Conservation (phyloP, 2,113 vertebrate species). For the Istiophorus platypterus region DNA sequence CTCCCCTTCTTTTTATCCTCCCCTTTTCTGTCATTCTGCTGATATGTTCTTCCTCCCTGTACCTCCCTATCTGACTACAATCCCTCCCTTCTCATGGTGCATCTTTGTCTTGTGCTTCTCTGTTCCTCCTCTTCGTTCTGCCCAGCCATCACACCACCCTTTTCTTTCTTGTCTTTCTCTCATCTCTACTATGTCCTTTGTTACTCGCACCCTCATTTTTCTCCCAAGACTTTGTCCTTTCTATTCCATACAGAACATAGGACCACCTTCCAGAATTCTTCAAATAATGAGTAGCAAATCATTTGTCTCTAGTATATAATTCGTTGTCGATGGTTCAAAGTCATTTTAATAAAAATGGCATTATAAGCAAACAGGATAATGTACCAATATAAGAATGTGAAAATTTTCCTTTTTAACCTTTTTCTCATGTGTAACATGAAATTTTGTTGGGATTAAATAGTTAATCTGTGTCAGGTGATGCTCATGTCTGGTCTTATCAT, state of each 20-base stretch:
- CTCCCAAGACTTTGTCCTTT: neutral
- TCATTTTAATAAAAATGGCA: too few species aligned
- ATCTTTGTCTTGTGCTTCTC: neutral
- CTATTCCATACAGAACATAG: neutral
- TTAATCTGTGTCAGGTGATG: too few species aligned
- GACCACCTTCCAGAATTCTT: neutral
- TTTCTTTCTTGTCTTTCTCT: neutral
- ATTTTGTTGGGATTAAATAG: too few species aligned
- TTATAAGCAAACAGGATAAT: neutral
- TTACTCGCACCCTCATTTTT: neutral
- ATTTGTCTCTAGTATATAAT: too few species aligned
- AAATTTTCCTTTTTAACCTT: too few species aligned
- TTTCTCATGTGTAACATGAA: too few species aligned
- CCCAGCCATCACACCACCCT: neutral
- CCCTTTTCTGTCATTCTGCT: neutral
- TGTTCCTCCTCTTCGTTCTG: neutral
- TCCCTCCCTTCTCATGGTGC: neutral
- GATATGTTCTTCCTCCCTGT: slow-evolving; percentile 24
- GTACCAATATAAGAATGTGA: neutral
- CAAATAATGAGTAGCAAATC: too few species aligned
- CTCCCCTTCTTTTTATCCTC: slow-evolving; percentile 5
- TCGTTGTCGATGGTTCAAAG: too few species aligned
- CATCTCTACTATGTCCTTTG: neutral
- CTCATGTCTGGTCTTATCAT: too few species aligned
- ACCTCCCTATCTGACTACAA: neutral